phyloP scores from a whole-genome alignment of 2,888 invertebrate genomes.

The Oligia fasciuncula region DNA sequence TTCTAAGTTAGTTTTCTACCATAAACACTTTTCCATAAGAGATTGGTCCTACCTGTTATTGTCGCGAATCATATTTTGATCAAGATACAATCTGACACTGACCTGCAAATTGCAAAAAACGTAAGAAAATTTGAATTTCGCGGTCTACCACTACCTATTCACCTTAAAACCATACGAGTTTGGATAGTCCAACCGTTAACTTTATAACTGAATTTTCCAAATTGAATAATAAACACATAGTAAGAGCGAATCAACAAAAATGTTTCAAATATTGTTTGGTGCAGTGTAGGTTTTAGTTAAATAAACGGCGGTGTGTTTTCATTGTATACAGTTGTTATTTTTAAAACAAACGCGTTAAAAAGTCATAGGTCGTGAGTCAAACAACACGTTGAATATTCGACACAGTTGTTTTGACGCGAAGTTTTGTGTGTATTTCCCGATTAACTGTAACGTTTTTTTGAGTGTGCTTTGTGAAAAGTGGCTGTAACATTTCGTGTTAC shows the following conservation, averaged over 20 bases:
- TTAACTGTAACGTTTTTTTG: constrained; percentile 7
- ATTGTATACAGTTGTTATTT: constrained; percentile 38
- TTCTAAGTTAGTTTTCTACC: too few species aligned
- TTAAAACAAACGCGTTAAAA: constrained; percentile 27
- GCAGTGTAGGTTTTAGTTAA: constrained; percentile 44
- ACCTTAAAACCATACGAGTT: constrained; percentile 48
- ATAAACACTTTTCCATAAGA: too few species aligned
- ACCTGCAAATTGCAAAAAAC: too few species aligned
- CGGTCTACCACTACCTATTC: too few species aligned
- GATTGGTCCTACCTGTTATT: too few species aligned
- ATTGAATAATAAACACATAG: constrained; percentile 58
- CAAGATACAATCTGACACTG: too few species aligned
- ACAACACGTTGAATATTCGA: constrained; percentile 32
- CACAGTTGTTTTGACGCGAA: constrained; percentile 2
- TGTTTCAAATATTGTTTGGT: constrained; percentile 43
- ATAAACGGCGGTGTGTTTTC: constrained; percentile 46
- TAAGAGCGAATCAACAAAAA: constrained; percentile 40
- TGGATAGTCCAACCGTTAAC: constrained; percentile 55
- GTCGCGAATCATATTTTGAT: too few species aligned
- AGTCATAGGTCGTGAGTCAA: constrained; percentile 32
- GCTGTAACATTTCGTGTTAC: not conserved
- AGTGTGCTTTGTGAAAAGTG: not conserved
- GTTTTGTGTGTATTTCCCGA: not conserved
- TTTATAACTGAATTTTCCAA: constrained; percentile 61
- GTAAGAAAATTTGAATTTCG: too few species aligned